Evolutionary conservation across 1,140 invertebrate genomes (phyloP).

Genomic region (Aphelenchoides fujianensis): DNA sequence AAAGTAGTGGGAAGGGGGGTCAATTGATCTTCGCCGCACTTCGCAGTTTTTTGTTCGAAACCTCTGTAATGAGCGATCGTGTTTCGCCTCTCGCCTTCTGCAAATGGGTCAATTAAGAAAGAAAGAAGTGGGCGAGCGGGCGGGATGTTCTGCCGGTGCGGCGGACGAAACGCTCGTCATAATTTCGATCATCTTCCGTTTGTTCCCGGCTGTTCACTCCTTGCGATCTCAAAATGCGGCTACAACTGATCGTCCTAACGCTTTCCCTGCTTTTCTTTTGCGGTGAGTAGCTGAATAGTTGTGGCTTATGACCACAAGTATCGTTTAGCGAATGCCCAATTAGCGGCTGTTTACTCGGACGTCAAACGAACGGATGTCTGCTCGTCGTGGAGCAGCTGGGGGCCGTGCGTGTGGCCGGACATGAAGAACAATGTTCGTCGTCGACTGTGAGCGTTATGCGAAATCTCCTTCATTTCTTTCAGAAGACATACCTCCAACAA

Average conservation of each 20-base stretch:
- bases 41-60: background rate
- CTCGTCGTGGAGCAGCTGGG: slow-evolving; percentile 55
- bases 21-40: no score
- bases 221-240: no score
- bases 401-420: slow-evolving; percentile 58
- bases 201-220: no score
- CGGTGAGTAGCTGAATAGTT: no score
- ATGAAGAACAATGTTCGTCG: slow-evolving; percentile 30
- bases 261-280: no score
- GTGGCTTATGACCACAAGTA: no score
- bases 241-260: no score
- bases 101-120: background rate
- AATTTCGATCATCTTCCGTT: no score
- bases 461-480: slow-evolving; percentile 35
- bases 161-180: no score
- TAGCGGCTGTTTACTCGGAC: slow-evolving; percentile 61
- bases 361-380: slow-evolving; percentile 48
- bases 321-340: slow-evolving; percentile 41
- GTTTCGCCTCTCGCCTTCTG: no score
- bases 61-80: background rate
- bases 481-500: slow-evolving; percentile 53
- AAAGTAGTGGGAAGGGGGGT: no score
- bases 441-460: background rate
- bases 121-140: background rate
- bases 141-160: no score